Conservation (phyloP, 2,888 invertebrate species). For the Yponomeuta cagnagella region DNA sequence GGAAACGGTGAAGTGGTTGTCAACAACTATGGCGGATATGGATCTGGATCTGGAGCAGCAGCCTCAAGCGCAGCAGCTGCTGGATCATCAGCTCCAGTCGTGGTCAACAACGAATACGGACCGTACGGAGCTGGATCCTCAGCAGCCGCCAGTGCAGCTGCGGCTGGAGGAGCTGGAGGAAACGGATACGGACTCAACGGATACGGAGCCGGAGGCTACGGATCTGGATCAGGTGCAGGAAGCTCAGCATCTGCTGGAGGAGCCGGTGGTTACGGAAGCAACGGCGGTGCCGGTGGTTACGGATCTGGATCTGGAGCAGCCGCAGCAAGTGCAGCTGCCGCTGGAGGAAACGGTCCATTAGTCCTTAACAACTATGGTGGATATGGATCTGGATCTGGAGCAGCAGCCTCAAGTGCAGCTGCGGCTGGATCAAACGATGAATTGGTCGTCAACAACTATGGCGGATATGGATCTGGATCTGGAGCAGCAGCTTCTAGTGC, state of each 20-base stretch:
- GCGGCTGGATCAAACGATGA: not conserved
- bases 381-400: not conserved
- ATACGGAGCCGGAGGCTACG: not conserved
- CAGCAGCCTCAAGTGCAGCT: not conserved
- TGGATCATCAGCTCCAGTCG: not conserved
- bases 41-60: not conserved
- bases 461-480: not conserved
- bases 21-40: no score
- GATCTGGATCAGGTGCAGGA: slow-evolving; percentile 7
- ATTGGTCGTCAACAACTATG: not conserved
- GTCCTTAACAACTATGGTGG: not conserved
- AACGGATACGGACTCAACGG: not conserved
- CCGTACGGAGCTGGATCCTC: not conserved
- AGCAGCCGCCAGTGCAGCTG: not conserved
- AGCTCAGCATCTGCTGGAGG: not conserved
- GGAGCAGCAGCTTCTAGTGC: slow-evolving; percentile 7
- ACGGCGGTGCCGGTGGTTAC: not conserved
- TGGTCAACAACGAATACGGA: not conserved
- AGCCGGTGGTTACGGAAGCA: not conserved
- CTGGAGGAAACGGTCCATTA: not conserved
- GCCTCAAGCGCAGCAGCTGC: slow-evolving; percentile 13
- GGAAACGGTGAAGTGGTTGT: no score
- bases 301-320: not conserved
- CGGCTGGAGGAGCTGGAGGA: not conserved
- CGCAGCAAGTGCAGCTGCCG: not conserved